phyloP scores from a whole-genome alignment of 1,140 invertebrate genomes.

The Macrosteles quadrilineatus region DNA sequence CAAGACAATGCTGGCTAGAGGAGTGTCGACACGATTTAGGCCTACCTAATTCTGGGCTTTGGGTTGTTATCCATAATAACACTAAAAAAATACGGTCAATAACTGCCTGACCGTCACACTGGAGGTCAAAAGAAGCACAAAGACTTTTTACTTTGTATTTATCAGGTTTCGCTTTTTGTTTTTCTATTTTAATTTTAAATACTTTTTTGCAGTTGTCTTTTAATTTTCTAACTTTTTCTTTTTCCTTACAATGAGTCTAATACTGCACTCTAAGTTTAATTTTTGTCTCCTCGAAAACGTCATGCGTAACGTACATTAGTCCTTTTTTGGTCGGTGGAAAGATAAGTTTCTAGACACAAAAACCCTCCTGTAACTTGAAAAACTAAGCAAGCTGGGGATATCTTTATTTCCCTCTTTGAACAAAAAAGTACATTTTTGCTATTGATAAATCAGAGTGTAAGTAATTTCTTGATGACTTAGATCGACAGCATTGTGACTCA shows the following conservation, averaged over 20 bases:
- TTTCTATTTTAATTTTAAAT: not conserved
- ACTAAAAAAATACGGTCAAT: no score
- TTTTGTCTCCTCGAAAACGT: not conserved
- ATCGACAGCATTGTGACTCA: conserved; percentile 3
- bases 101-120: no score
- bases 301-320: not conserved
- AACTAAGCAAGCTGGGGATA: not conserved
- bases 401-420: conserved; percentile 5
- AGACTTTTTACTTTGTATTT: no score
- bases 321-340: conserved; percentile 2
- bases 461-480: conserved; percentile 3
- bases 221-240: not conserved
- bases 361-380: conserved; percentile 6
- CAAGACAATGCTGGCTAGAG: no score
- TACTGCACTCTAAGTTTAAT: not conserved
- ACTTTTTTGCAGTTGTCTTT: not conserved
- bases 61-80: no score
- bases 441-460: not conserved
- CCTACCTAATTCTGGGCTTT: no score
- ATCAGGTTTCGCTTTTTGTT: no score
- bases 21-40: no score
- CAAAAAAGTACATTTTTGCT: not conserved
- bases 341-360: not conserved
- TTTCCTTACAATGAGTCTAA: not conserved
- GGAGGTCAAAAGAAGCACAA: no score